Base-by-base conservation (phyloP, 2,888 invertebrate species). In the Chrysodeixis includens region DNA sequence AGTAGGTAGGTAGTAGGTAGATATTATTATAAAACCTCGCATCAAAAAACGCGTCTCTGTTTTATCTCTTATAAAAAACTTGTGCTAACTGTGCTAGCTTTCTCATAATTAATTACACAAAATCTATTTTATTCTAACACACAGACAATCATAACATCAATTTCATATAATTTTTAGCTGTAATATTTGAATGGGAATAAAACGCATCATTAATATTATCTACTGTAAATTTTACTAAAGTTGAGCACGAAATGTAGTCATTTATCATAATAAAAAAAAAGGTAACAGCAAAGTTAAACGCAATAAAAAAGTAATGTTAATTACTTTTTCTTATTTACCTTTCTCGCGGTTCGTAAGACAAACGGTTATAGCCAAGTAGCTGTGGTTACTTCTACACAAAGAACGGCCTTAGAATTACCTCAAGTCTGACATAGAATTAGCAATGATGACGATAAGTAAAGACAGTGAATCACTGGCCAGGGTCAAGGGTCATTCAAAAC, bases 211-310 rank as follows among this genome's bases (percentile, higher is more conserved):
- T 74, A 57, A 71, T 46, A 62, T 66, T 63, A 74, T 56, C 18
- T 26, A 58, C 53, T 53, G n/a, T 59, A 73, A 56, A 49, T 49
- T 10, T 30, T 66, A 32, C 26, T 49, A 22, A 71, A 75, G 52
- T 58, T 62, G 62, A 60, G 52, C 66, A 71, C 60, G 75, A 75
- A 72, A 69, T 70, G 73, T 75, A 62, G 64, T 66, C 75, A 71
- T 79, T 78, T 68, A 64, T 79, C 80, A 75, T 79, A 79, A 79
- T 78, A 79, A 79, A 79, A 74, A 79, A 79, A 79, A 74, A 75
- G 64, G 65, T 62, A 69, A 59, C 58, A 65, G 35, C 65, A 68
- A 74, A 79, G 66, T 79, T 70, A 54, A 63, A 46, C 56, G 76
- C 66, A 75, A 71, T 73, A 69, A 71, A 79, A 74, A 79, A 75